Base-by-base conservation (phyloP, 2,888 invertebrate species). In the Acleris sparsana region DNA sequence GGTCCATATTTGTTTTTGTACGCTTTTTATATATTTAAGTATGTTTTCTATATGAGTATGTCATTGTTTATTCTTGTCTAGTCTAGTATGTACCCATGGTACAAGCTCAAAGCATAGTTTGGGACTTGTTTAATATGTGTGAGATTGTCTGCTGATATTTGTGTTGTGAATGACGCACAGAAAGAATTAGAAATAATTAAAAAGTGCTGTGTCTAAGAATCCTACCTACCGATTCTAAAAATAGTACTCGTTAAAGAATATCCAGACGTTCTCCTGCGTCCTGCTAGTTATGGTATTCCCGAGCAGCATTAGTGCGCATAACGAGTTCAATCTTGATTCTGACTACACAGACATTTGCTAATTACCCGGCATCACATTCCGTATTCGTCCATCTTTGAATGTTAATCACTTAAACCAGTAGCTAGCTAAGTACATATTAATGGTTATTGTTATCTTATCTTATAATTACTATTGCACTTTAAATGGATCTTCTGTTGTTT, bases 391-490 rank as follows among this genome's bases (percentile, higher is more conserved):
- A 67, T 72, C 63, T 69, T 68, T 63, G 62, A 65, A 70, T 70
- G 68, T 60, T 72, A 72, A 72, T 72, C 71, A 69, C 62, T 68
- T 75, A 73, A 77, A 80, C 75, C 77, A 76, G 79, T 77, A 76
- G 78, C 77, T 59, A 73, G 72, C 67, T 74, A 71, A 70, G 53
- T 70, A 69, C 63, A 73, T 73, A 72, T 62, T 60, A 67, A 67
- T 65, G 63, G 52, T 44, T 46, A 52, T 53, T 60, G 69, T 74
- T 80, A 80, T 83, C 82, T 83, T 76, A 84, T 83, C 83, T 75
- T 79, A 79, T 13, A 39, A 39, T 39, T 46, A 46, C 17, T 75
- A 73, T 76, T 70, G 67, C 69, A 72, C 65, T 68, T 71, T 69
- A 71, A 77, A 72, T 75, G 70, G 68, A 75, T 73, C 62, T 70